These are phyloP conservation scores for Oscheius myriophilus DNA, from an alignment of 2,888 invertebrate species.

Conservation along the genomic window DNA sequence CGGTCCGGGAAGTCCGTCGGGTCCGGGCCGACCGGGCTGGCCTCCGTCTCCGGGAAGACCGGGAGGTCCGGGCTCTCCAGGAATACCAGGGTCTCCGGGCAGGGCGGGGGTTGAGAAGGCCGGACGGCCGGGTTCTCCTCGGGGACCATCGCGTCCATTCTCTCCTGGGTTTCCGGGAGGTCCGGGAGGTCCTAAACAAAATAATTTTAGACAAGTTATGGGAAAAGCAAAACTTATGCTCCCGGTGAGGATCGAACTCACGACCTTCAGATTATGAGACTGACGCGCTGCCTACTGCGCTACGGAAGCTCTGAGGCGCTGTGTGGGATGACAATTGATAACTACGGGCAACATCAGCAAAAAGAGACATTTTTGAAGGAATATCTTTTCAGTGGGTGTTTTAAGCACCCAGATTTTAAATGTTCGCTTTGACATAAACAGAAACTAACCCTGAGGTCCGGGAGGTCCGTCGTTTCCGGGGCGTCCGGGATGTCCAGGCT, in stretches of 20 bases:
- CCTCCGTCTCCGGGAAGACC: constrained; percentile 67
- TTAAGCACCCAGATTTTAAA: background rate
- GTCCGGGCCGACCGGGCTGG: constrained; percentile 57
- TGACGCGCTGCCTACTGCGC: constrained; percentile 87
- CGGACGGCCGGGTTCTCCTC: constrained; percentile 69
- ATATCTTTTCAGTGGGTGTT: background rate
- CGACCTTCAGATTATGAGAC: constrained; percentile 92
- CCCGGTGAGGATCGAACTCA: constrained; percentile 89
- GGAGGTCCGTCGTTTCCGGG: constrained; percentile 69
- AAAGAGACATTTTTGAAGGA: background rate
- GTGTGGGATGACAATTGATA: too few species aligned
- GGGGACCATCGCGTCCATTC: constrained; percentile 65
- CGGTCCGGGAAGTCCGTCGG: constrained; percentile 60
- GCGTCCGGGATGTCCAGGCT: constrained; percentile 63
- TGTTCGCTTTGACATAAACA: background rate
- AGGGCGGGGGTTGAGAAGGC: constrained; percentile 69
- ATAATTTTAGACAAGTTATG: background rate
- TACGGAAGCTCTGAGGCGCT: constrained; percentile 47
- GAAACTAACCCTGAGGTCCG: constrained; percentile 47
- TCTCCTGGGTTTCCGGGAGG: constrained; percentile 65
- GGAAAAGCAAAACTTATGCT: constrained; percentile 37
- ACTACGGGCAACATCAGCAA: too few species aligned
- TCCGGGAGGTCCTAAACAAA: constrained; percentile 63
- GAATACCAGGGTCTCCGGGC: constrained; percentile 70
- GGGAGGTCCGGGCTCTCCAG: constrained; percentile 67